Percentiles rank a stretch among this genome's conserved stretches.
Evolutionary conservation across 2,888 invertebrate genomes (phyloP).

Genomic region (Drosophila pegasa): DNA sequence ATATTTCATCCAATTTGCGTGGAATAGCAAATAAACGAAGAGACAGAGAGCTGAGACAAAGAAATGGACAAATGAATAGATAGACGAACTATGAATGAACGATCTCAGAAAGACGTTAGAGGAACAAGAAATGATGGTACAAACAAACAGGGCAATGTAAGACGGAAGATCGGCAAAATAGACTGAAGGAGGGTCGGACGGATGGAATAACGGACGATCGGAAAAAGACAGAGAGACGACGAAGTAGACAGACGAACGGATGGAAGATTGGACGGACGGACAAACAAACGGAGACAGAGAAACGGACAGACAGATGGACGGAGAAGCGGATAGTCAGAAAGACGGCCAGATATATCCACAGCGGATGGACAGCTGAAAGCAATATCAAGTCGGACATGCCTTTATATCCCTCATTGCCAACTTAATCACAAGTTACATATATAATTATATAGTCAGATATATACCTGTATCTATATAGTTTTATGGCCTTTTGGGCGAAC

Average conservation of each 20-base stretch:
- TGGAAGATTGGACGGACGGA: neutral
- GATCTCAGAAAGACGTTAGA: too few relatives aligned
- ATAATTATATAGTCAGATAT: neutral
- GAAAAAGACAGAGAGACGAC: too few relatives aligned
- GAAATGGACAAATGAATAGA: neutral
- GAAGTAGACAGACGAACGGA: neutral
- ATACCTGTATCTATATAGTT: neutral
- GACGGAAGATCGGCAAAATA: too few relatives aligned
- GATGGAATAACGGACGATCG: neutral
- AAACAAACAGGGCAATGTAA: too few relatives aligned
- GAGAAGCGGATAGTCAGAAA: too few relatives aligned
- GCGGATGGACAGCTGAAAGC: too few relatives aligned
- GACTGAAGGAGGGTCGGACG: neutral
- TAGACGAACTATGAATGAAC: neutral
- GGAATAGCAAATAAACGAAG: too few relatives aligned
- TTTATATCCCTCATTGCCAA: neutral
- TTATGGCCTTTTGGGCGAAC: constrained; percentile 30
- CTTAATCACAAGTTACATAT: neutral
- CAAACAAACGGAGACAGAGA: neutral
- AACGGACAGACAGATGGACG: too few relatives aligned
- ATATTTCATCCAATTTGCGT: too few relatives aligned
- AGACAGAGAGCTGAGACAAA: neutral
- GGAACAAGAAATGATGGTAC: too few relatives aligned
- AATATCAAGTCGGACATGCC: too few relatives aligned
- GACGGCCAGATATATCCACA: too few relatives aligned